These are phyloP conservation scores for Pararge aegeria DNA, from an alignment of 1,140 invertebrate species.

Conservation along the genomic window DNA sequence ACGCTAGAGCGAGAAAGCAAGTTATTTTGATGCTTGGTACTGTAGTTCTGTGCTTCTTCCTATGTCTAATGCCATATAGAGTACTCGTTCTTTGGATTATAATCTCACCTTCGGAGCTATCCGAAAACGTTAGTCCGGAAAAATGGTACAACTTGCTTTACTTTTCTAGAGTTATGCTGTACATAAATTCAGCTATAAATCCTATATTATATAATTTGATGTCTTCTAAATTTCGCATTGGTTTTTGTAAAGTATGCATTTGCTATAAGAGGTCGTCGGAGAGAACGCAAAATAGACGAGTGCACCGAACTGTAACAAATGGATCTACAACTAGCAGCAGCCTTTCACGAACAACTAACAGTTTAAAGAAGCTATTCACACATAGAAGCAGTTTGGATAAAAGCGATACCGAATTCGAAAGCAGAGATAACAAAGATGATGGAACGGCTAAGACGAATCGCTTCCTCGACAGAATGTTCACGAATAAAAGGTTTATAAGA, in stretches of 20 bases:
- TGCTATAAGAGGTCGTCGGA: conserved; percentile 66
- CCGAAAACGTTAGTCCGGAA: conserved; percentile 83
- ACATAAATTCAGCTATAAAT: conserved; percentile 92
- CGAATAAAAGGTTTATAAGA: conserved; percentile 57
- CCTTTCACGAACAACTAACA: conserved; percentile 68
- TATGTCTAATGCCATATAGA: conserved; percentile 92
- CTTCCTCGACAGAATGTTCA: conserved; percentile 63
- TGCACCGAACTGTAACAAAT: conserved; percentile 70
- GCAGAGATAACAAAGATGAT: conserved; percentile 46
- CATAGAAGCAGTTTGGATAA: conserved; percentile 73
- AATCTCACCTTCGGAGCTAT: conserved; percentile 81
- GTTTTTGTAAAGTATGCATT: conserved; percentile 85
- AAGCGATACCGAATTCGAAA: conserved; percentile 55
- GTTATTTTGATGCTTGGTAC: conserved; percentile 90
- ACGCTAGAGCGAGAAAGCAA: conserved; percentile 83
- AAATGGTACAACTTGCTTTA: conserved; percentile 89
- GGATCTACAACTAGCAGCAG: conserved; percentile 80
- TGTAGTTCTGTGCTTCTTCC: conserved; percentile 92
- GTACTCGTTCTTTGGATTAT: conserved; percentile 91
- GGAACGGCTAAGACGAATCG: conserved; percentile 38
- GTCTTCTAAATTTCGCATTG: conserved; percentile 91
- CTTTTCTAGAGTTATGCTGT: conserved; percentile 91
- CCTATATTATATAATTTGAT: conserved; percentile 92
- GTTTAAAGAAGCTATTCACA: conserved; percentile 69
- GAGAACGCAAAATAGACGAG: conserved; percentile 51